A percentile compares a stretch with the other conserved stretches of the same genome.
phyloP scores from a whole-genome alignment of 92 coral and sea anemone genomes.

The Epizoanthus fatuus region DNA sequence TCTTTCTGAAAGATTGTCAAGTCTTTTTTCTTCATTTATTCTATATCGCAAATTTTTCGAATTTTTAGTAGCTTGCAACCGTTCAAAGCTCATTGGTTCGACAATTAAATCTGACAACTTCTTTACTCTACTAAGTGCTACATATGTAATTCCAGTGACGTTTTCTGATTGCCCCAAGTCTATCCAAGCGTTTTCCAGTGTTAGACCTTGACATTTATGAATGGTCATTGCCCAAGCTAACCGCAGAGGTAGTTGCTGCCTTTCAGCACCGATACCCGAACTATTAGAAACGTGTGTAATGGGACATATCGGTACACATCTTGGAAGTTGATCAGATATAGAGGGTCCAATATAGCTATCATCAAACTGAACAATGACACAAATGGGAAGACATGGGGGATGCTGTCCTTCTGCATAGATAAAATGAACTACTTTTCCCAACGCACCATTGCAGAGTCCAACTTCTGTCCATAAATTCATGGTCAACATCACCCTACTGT shows the following conservation, averaged over 20 bases:
- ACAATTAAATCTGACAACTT: constrained; percentile 1
- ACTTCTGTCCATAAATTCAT: constrained; percentile 53
- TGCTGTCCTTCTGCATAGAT: constrained; percentile 56
- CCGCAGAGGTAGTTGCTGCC: constrained; percentile 65
- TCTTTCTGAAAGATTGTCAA: constrained; percentile 41
- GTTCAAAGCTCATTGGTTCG: constrained; percentile 43
- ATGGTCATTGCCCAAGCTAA: constrained; percentile 73
- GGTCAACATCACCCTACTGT: constrained; percentile 54
- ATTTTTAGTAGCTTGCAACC: constrained; percentile 29
- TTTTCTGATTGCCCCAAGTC: constrained; percentile 61
- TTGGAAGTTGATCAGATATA: constrained; percentile 41
- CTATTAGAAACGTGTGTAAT: constrained; percentile 50
- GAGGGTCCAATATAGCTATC: constrained; percentile 61
- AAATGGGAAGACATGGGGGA: constrained; percentile 68
- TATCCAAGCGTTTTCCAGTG: constrained; percentile 64
- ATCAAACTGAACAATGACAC: constrained; percentile 64
- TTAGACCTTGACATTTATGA: constrained; percentile 65
- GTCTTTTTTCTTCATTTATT: constrained; percentile 48
- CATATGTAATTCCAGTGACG: constrained; percentile 66
- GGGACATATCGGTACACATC: constrained; percentile 60
- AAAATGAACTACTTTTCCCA: constrained; percentile 55
- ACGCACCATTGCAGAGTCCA: constrained; percentile 60
- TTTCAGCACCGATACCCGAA: constrained; percentile 47
- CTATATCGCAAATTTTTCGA: constrained; percentile 39
- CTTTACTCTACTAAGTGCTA: constrained; percentile 55